Conservation (phyloP, 2,888 invertebrate genomes). For the Kuschelorhynchus macadamiae region DNA sequence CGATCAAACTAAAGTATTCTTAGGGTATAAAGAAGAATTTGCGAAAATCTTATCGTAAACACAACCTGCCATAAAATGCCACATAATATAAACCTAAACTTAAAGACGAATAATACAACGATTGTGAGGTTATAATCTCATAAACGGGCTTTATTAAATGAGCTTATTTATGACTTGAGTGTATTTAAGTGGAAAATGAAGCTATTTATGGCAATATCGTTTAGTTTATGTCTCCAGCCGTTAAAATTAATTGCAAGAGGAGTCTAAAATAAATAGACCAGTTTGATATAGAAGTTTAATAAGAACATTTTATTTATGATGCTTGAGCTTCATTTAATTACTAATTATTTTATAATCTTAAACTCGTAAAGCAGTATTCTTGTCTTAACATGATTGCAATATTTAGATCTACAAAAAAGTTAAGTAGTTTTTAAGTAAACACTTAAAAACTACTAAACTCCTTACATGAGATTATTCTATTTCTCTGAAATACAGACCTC, state of each 20-base stretch:
- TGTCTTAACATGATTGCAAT: too few relatives aligned
- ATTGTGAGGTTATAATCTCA: conserved; percentile 12
- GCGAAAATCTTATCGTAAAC: neutral
- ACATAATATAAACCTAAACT: conserved; percentile 8
- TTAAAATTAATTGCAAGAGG: conserved; percentile 28
- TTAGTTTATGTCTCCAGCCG: conserved; percentile 25
- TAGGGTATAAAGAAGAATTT: too few relatives aligned
- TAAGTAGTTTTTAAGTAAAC: too few relatives aligned
- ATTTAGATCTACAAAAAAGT: too few relatives aligned
- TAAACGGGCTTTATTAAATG: conserved; percentile 25
- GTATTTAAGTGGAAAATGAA: conserved; percentile 30
- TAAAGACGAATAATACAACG: conserved; percentile 11
- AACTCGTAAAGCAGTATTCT: too few relatives aligned
- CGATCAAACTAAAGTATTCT: too few relatives aligned
- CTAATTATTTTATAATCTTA: too few relatives aligned
- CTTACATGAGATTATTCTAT: too few relatives aligned
- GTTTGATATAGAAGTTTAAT: conserved; percentile 7
- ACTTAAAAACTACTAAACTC: too few relatives aligned
- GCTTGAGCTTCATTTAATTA: too few relatives aligned
- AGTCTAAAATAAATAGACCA: conserved; percentile 6
- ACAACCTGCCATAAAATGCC: neutral
- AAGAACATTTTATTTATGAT: neutral
- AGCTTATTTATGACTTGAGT: conserved; percentile 26
- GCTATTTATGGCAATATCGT: conserved; percentile 22
- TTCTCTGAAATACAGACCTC: too few relatives aligned